Evolutionary conservation across 2,888 invertebrate species (phyloP).

Genomic region (Trissolcus brochymenae): DNA sequence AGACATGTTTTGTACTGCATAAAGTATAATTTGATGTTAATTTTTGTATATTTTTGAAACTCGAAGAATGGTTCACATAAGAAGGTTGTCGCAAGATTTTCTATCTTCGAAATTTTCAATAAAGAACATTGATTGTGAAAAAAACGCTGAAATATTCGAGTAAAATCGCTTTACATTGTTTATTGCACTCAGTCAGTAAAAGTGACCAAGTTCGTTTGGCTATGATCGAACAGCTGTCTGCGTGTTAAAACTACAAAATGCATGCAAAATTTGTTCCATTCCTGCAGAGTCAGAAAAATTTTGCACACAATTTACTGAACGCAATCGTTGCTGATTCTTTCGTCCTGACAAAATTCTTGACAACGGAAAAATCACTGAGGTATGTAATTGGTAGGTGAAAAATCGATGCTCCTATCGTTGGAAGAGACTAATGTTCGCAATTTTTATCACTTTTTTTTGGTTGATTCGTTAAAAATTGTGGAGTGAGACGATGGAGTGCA

Average conservation of each 20-base stretch:
- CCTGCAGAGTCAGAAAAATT: no score
- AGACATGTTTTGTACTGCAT: constrained; percentile 21
- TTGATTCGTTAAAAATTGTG: neutral
- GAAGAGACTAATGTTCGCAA: constrained; percentile 20
- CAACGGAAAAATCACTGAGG: no score
- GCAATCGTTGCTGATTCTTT: constrained; percentile 35
- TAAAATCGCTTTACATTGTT: no score
- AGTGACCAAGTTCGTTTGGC: constrained; percentile 20
- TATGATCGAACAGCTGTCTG: constrained; percentile 30
- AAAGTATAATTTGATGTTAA: neutral
- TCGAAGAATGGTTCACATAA: neutral
- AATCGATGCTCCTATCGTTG: constrained; percentile 46
- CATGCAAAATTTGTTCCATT: no score
- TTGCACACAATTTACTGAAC: neutral
- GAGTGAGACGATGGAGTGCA: neutral
- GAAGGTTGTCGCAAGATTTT: neutral
- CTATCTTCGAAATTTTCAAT: neutral
- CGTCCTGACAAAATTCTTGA: constrained; percentile 6
- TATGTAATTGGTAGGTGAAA: constrained; percentile 14
- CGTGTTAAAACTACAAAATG: neutral
- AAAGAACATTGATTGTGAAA: no score
- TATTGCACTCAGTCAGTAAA: neutral
- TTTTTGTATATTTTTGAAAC: no score
- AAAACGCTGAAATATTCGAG: no score
- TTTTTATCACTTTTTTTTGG: neutral